Base-by-base conservation (phyloP, 1,140 invertebrate species). In the Cotesia vestalis region DNA sequence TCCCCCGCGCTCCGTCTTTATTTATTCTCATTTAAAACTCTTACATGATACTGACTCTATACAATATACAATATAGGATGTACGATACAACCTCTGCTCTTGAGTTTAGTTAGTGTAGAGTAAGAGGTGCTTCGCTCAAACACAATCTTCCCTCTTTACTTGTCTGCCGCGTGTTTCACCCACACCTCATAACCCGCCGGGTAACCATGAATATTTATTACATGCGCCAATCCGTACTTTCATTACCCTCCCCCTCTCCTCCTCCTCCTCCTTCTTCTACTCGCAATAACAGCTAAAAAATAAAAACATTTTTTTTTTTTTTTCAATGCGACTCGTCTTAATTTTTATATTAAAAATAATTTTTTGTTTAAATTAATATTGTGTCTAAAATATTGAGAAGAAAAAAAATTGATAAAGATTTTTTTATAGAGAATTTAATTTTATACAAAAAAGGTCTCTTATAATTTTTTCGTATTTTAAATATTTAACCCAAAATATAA, bases 201-300 rank as follows among this genome's bases (percentile, higher is more conserved):
- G 60, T 63, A 72, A 46, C 70, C 75, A 83, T 82, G 80, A 83
- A 82, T 83, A 82, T 82, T 83, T 83, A 82, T 82, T 46, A 46
- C 40, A 46, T 46, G 75, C 63, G 66, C 52, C 78, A 78, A 79
- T 79, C 79, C 72, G 77, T 77, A 77, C 76, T 66, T 64, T 69
- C 17, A 36, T 5, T 6, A 3, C 55, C 11, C 11, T 5, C 11
- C 9, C 38, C 38, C 4, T 40, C 38, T 4, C 9, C 52, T 20
- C 64, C 51, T 66, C 46, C 51, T 27, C 52, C 40, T 52, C 17
- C 12, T 20, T 57, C 55, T n/a, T 57, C 55, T n/a, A 17, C 55
- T 27, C 27, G 2, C 27, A 27, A 27, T 27, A 27, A 27, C 27
- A 27, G 27, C 27, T 17, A 17, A 27, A 27, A 27, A 27, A 27